Conservation (phyloP, 2,797 vertebrate genomes). For the Oreochromis mossambicus region DNA sequence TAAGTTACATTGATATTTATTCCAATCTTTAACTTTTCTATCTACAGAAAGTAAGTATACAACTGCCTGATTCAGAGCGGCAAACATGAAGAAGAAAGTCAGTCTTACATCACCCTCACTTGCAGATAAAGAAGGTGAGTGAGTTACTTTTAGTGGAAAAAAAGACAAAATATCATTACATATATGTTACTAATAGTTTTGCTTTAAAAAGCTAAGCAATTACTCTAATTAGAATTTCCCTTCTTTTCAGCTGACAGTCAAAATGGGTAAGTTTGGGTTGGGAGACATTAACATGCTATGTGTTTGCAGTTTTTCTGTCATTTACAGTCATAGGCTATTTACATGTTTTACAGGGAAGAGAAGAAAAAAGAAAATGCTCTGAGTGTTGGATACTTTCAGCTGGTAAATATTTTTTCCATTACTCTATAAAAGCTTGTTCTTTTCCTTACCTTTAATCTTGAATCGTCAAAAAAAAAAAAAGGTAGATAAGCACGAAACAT, state of each 20-base stretch:
- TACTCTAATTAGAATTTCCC: not conserved
- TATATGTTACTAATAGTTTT: not conserved
- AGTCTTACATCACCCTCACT: not conserved
- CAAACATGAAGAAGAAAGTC: slow-evolving; percentile 39
- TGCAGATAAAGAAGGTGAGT: slow-evolving; percentile 19
- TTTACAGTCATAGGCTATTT: not conserved
- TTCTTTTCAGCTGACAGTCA: not conserved
- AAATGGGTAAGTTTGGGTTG: slow-evolving; percentile 40
- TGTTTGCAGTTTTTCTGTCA: not conserved
- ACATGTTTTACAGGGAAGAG: slow-evolving; percentile 50
- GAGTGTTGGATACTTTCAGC: slow-evolving; percentile 76
- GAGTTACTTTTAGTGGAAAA: not conserved
- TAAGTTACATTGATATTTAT: not conserved
- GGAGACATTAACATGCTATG: not conserved
- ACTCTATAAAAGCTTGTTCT: not conserved
- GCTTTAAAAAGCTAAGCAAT: not conserved
- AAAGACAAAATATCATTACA: not conserved
- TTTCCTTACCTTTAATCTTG: not conserved
- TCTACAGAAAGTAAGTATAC: not conserved
- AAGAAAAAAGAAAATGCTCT: slow-evolving; percentile 46
- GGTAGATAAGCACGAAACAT: not conserved
- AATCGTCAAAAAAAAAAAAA: not conserved
- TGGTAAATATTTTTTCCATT: slow-evolving; percentile 61
- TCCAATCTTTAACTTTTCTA: not conserved
- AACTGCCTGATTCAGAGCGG: not conserved